Evolutionary conservation across 2,888 invertebrate species (phyloP).

Genomic region (Dolichopus griseipennis): DNA sequence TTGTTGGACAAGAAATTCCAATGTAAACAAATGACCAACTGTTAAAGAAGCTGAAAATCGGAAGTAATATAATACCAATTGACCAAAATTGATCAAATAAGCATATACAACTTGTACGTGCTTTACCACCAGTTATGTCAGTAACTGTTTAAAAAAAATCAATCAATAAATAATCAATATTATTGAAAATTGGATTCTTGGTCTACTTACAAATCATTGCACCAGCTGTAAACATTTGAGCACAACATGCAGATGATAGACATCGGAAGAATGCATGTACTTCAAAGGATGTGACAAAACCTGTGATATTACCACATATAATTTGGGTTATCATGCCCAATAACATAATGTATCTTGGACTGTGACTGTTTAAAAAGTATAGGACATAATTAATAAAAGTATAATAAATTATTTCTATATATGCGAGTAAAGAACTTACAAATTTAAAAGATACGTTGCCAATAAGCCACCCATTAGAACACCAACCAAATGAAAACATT

Average conservation of each 20-base stretch:
- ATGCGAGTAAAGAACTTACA: conserved; percentile 30
- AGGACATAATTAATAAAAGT: not conserved
- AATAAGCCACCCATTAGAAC: conserved; percentile 45
- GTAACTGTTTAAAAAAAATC: conserved; percentile 32
- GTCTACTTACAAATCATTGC: conserved; percentile 42
- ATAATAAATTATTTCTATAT: too few relatives aligned
- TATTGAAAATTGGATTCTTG: not conserved
- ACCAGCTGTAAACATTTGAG: conserved; percentile 45
- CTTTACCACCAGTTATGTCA: conserved; percentile 43
- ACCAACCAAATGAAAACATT: conserved; percentile 46
- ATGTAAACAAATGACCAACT: conserved; percentile 45
- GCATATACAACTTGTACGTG: conserved; percentile 39
- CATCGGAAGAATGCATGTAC: conserved; percentile 45
- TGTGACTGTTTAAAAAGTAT: conserved; percentile 32
- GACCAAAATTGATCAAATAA: conserved; percentile 47
- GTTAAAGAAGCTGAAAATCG: conserved; percentile 41
- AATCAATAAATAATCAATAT: not conserved
- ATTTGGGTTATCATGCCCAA: conserved; percentile 45
- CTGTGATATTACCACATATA: conserved; percentile 43
- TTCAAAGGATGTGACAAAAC: conserved; percentile 42
- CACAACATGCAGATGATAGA: conserved; percentile 43
- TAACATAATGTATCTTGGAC: conserved; percentile 43
- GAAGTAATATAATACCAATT: conserved; percentile 44
- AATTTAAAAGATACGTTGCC: conserved; percentile 41
- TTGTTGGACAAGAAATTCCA: conserved; percentile 44